Base-by-base conservation (phyloP, 2,888 invertebrate genomes). In the Hydropsyche betteni region DNA sequence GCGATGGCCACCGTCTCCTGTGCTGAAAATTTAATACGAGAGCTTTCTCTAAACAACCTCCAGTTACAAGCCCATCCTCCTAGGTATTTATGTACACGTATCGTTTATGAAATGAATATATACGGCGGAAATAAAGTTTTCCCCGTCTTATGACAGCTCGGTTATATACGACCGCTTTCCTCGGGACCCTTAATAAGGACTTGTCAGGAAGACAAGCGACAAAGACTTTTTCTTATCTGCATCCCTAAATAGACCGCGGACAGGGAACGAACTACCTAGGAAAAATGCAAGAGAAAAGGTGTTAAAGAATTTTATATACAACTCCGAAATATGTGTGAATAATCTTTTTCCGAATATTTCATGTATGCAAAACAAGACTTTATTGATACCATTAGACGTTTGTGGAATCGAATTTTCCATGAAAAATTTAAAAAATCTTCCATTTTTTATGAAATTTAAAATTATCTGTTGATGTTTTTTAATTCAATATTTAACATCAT, bases 141-240 rank as follows among this genome's bases (percentile, higher is more conserved):
- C 74, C 44, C 68, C 76, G 69, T 71, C 51, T 75, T 70, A 52
- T 71, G 73, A 75, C 75, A 70, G 70, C 69, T 55, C 38, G 34
- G 74, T 77, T 50, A 77, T 75, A 75, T 75, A 77, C 58, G 75
- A 51, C 64, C 69, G 33, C 34, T 64, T 76, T 75, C 78, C 52
- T 68, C 69, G 76, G 78, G 75, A 69, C 75, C 51, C 74, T 78
- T 75, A 69, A 76, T 76, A 78, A 76, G 36, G 53, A 38, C 75
- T 69, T 73, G 78, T 75, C 76, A 78, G 75, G 44, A 76, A 75
- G 76, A 74, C 75, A 61, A 53, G 51, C 24, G 24, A 73, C 74
- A 76, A 72, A 74, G 68, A 72, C 72, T 72, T 72, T 71, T 64
- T 53, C 75, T 78, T 78, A 78, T 78, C 78, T 78, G 74, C 78